Conservation (phyloP, 1,140 invertebrate genomes). For the Cotesia chilonis region DNA sequence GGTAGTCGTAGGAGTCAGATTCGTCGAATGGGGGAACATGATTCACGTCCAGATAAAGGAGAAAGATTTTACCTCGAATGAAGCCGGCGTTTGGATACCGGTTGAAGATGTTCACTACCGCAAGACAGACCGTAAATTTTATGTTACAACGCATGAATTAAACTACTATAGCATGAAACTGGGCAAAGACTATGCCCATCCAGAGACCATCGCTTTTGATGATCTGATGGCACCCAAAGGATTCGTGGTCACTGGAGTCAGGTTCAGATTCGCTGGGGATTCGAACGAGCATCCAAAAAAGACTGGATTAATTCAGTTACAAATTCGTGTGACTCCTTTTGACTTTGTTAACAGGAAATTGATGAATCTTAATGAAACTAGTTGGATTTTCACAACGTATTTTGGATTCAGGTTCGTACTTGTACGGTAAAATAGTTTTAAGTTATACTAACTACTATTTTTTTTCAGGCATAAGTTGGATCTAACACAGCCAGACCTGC, state of each 20-base stretch:
- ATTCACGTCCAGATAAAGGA: conserved; percentile 7
- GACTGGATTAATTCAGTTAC: background rate
- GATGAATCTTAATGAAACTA: background rate
- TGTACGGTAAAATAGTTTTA: background rate
- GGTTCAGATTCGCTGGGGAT: background rate
- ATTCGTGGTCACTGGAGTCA: background rate
- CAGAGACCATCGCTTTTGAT: background rate
- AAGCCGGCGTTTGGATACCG: background rate
- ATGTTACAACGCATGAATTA: background rate
- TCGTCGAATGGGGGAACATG: background rate
- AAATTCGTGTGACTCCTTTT: background rate
- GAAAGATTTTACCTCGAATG: background rate
- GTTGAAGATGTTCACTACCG: background rate
- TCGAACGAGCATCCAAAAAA: background rate
- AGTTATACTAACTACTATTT: background rate
- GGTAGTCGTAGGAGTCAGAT: background rate
- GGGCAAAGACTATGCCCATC: background rate
- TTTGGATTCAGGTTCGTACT: background rate
- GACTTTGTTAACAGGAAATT: background rate
- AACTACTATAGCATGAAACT: background rate
- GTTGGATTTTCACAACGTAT: background rate
- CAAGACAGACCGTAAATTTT: background rate
- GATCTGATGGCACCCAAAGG: background rate
- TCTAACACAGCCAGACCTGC: too few species aligned
- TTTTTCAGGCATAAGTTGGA: too few species aligned